Evolutionary conservation across 2,797 vertebrate species (phyloP), one percentile per base, ranked within the genome.

Genomic region (Apogon hyalosoma): DNA sequence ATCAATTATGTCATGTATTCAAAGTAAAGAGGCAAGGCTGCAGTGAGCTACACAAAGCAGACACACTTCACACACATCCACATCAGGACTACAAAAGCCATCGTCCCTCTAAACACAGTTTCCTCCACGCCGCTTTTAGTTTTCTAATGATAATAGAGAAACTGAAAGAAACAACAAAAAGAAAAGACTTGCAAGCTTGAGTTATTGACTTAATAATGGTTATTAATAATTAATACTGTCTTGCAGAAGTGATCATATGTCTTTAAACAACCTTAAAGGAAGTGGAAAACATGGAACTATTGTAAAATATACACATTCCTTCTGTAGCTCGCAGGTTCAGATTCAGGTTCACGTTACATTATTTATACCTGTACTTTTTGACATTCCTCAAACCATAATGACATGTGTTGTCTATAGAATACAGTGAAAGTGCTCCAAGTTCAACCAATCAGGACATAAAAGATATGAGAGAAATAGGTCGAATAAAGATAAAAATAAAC

Each of bases 1-100:
- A 97, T 97, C 96, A 93, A 96, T 98, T 85, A 92, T 96, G 95
- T 96, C 95, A 97, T 96, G 95, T 95, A 94, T 95, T 90, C 89
- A 87, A 84, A 88, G 88, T 70, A 36, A 33, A 72, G 71, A 86
- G 76, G 77, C 62, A 63, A 72, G 77, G 75, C 73, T 9, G 58
- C 69, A 38, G 73, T 60, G 41, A 68, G 46, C 33, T 16, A 63
- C 73, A 78, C 76, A 82, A 77, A 79, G 77, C 70, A 73, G 77
- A 80, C 72, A 77, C 79, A 88, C 81, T 89, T 84, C 72, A 78
- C 13, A 73, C 54, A 70, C 0, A 63, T 64, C 28, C 11, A 74
- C 74, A 77, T 79, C 67, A 41, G 70, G 53, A 67, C 51, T 73
- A 79, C 77, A 89, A 70, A 79, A 73, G 63, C 43, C 43, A 39